A percentile compares a stretch with the other conserved stretches of the same genome.
Evolutionary conservation across 2,888 invertebrate species (phyloP).

Genomic region (Nephrotoma flavescens): DNA sequence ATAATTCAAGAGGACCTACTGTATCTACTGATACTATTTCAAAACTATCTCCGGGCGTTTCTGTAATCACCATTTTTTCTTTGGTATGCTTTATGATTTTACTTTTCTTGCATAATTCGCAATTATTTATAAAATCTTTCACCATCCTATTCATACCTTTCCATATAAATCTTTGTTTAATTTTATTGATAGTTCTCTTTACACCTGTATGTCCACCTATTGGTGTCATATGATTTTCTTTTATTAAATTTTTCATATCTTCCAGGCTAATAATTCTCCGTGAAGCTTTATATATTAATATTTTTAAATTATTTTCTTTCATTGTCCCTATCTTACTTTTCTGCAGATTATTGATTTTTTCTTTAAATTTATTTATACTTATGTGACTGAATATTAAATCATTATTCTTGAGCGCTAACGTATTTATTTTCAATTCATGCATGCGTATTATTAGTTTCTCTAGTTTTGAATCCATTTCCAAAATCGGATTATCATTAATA

Average conservation of each 20-base stretch:
- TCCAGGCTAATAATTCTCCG: not conserved
- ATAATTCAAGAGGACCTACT: not conserved
- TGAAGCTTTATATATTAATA: not conserved
- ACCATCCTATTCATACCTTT: not conserved
- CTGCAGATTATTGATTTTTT: not conserved
- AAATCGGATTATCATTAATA: not conserved
- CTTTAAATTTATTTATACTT: not conserved
- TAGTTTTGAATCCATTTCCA: not conserved
- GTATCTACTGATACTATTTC: no score
- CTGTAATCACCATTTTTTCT: not conserved
- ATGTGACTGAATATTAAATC: not conserved
- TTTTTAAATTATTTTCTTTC: not conserved
- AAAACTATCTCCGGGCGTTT: no score
- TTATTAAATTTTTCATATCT: not conserved
- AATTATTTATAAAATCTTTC: not conserved
- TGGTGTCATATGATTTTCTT: not conserved
- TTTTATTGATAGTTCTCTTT: no score
- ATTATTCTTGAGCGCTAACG: not conserved
- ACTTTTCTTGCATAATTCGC: not conserved
- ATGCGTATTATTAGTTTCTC: not conserved
- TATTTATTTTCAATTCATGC: not conserved
- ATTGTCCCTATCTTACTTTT: not conserved
- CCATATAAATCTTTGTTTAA: no score
- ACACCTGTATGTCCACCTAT: not conserved
- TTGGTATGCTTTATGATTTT: not conserved